phyloP scores from a whole-genome alignment of 2,113 vertebrate genomes.

The Drymodes brunneopygia region DNA sequence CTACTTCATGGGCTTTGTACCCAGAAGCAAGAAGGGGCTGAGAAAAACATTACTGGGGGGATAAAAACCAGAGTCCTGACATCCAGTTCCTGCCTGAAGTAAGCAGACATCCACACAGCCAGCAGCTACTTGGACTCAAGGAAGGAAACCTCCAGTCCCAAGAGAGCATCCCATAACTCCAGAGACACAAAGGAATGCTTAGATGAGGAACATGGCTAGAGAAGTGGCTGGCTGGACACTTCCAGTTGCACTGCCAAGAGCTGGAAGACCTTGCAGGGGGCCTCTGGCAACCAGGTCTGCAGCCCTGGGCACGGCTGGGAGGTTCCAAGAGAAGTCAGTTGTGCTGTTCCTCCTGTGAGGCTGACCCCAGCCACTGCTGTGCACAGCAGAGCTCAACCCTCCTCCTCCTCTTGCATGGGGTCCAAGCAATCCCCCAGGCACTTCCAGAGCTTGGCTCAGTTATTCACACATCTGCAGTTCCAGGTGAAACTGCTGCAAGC shows the following conservation, averaged over 20 bases:
- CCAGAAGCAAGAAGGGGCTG: not conserved
- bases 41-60: not conserved
- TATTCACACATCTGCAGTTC: constrained; percentile 25
- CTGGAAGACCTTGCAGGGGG: not conserved
- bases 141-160: not conserved
- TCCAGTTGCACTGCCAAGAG: not conserved
- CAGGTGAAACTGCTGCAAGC: not conserved
- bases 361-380: not conserved
- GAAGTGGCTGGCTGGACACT: not conserved
- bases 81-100: not conserved
- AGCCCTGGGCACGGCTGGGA: not conserved
- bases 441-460: not conserved
- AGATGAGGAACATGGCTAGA: fast-evolving
- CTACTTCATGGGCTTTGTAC: not conserved
- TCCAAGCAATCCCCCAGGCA: not conserved
- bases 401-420: not conserved
- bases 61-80: not conserved
- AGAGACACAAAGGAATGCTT: not conserved
- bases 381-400: not conserved
- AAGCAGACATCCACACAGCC: not conserved
- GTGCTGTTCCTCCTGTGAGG: not conserved
- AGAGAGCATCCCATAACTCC: not conserved
- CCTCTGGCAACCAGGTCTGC: not conserved
- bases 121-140: fast-evolving
- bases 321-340: not conserved